These are phyloP conservation scores for Phoenicopterus ruber DNA, from an alignment of 2,113 vertebrate species.

Conservation along the genomic window DNA sequence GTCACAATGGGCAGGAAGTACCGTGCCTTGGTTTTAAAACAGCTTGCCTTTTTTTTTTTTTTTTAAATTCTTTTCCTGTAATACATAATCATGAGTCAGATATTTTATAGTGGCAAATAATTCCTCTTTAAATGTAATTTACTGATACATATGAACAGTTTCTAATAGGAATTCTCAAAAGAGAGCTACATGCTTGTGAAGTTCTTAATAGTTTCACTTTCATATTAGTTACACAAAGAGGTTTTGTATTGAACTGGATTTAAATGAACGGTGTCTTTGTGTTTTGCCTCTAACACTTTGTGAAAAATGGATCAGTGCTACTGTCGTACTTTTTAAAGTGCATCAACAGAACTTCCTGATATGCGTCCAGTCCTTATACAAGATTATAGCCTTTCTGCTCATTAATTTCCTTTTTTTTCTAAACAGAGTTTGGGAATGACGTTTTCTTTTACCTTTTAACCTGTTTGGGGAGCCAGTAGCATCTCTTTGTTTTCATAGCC, in stretches of 20 bases:
- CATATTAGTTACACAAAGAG: not conserved
- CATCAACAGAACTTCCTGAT: not conserved
- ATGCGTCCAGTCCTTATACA: not conserved
- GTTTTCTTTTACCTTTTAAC: not conserved
- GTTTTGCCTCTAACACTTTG: not conserved
- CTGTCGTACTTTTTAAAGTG: not conserved
- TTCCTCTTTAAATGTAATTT: not conserved
- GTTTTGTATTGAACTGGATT: not conserved
- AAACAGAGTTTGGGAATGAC: not conserved
- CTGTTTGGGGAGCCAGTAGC: not conserved
- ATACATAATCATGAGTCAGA: not conserved
- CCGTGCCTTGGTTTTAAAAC: not conserved
- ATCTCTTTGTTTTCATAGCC: not conserved
- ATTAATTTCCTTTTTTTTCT: not conserved
- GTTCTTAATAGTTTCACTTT: conserved; percentile 22
- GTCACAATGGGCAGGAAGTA: not conserved
- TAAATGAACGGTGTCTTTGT: not conserved
- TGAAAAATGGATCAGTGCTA: not conserved
- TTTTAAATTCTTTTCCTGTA: not conserved
- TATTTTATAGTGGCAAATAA: not conserved
- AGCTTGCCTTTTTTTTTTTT: not conserved
- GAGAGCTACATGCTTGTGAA: not conserved
- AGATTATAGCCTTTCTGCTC: not conserved
- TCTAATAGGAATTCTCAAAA: not conserved
- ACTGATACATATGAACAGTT: not conserved